Percentiles rank a stretch among this genome's conserved stretches.
These are phyloP conservation scores for Drusus annulatus DNA, from an alignment of 1,140 invertebrate species.

Conservation along the genomic window DNA sequence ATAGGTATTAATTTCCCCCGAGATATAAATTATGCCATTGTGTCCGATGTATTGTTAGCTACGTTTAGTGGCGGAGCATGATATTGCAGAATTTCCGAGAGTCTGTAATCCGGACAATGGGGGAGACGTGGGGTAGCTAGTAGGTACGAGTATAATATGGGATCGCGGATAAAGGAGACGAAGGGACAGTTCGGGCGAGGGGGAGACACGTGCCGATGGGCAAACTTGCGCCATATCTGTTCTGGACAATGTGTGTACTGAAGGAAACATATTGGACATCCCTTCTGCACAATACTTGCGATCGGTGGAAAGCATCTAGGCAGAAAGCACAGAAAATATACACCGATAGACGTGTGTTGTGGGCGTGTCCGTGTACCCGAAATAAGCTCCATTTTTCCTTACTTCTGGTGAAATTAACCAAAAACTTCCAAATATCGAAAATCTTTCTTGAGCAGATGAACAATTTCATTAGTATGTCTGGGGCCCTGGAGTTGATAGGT, in stretches of 20 bases:
- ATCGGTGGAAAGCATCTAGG: too few species aligned
- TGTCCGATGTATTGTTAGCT: conserved; percentile 17
- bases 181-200: conserved; percentile 29
- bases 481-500: too few species aligned
- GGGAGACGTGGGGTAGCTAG: neutral
- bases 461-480: too few species aligned
- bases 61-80: conserved; percentile 33
- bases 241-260: neutral
- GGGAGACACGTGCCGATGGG: neutral
- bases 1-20: conserved; percentile 7
- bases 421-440: too few species aligned
- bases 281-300: neutral
- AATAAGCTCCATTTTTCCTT: too few species aligned
- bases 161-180: conserved; percentile 5
- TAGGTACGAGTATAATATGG: neutral
- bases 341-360: too few species aligned
- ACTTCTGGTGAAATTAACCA: too few species aligned
- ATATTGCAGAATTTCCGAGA: conserved; percentile 39
- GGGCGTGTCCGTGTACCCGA: too few species aligned
- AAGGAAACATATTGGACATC: conserved; percentile 6
- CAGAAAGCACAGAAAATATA: too few species aligned
- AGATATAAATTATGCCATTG: conserved; percentile 37
- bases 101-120: conserved; percentile 39
- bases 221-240: neutral
- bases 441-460: too few species aligned